Evolutionary conservation across 2,797 vertebrate genomes (phyloP), one percentile per base, ranked within the genome.

Genomic region (Neosilurus hyrtlii): DNA sequence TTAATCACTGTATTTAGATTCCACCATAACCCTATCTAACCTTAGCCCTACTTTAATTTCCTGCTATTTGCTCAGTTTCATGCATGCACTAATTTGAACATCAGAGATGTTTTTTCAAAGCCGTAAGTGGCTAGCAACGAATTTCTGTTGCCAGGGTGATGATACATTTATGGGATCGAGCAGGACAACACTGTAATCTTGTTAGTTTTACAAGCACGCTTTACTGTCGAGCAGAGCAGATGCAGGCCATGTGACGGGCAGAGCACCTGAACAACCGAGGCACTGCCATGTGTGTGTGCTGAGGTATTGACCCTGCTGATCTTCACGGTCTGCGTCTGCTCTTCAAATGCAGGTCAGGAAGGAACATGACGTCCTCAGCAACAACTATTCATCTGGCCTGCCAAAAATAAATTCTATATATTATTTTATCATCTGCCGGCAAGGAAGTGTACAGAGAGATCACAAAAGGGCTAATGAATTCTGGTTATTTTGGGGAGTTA

Each of bases 91-190:
- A 63, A 82, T 86, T 52, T 67, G 24, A 61, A 71, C 74, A 73
- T 79, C 70, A 57, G 61, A 62, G 9, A 81, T 35, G 54, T 82
- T 83, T 81, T 75, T 81, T 71, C 71, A 63, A 49, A 68, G 75
- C 35, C 43, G 70, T 85, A 84, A 81, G 82, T 65, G 61, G 74
- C 22, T 83, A 66, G 81, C 81, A 79, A 84, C 63, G 9, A 20
- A 78, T 82, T 78, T 75, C 59, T 26, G 85, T 88, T 88, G 81
- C 83, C 82, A 87, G 70, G 83, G 85, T 80, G 86, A 87, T 83
- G 85, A 86, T 85, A 79, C 79, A 14, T 83, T 86, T 61, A 74
- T 30, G n/a, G 85, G 68, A 82, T 82, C 61, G 66, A 85, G 63
- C 52, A 79, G 67, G 63, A 37, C 7, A 11, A 59, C 26, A 10